Base-by-base conservation (phyloP, 2,797 vertebrate species). In the Philypnodon macrostomus region DNA sequence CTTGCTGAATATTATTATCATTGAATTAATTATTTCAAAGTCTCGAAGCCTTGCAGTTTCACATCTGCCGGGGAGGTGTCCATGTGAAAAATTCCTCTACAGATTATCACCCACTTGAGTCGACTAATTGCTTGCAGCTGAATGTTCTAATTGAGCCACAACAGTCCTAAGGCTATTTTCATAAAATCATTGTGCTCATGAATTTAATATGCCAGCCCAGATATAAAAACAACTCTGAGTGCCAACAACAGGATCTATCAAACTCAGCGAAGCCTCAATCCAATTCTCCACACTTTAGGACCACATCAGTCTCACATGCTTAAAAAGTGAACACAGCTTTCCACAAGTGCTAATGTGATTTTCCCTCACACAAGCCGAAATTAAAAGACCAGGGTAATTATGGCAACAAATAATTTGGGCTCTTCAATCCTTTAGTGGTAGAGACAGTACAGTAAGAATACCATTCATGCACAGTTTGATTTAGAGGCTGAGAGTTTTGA, bases 21-120 rank as follows among this genome's bases (percentile, higher is more conserved):
- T 83, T 81, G 51, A 81, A 82, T 84, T 81, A 68, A 86, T 80
- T 82, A 83, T 86, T 84, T 79, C 58, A 83, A 87, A 83, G 69
- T 83, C 72, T 79, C 58, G 81, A 87, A 83, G 69, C 81, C 72
- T 74, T 74, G 79, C 79, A 85, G 68, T 85, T 85, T 81, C 83
- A 86, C 85, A 87, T 89, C 84, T 90, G 86, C 77, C 74, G 66
- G 80, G 75, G 78, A 82, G 80, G 82, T 81, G 86, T 88, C 81
- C 83, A 80, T 58, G 64, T 86, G 80, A 88, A 84, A 73, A 80
- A 87, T 85, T 86, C 83, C 85, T 77, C 73, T 79, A 75, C 82
- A 86, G 80, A 89, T 89, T 88, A 91, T 88, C 84, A 89, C 84
- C 83, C 87, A 89, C 88, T 88, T 83, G 82, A 90, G 86, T 89